Percentiles rank a stretch among this genome's conserved stretches.
Evolutionary conservation across 2,797 vertebrate genomes (phyloP).

Genomic region (Microctenopoma stevenorrisi): DNA sequence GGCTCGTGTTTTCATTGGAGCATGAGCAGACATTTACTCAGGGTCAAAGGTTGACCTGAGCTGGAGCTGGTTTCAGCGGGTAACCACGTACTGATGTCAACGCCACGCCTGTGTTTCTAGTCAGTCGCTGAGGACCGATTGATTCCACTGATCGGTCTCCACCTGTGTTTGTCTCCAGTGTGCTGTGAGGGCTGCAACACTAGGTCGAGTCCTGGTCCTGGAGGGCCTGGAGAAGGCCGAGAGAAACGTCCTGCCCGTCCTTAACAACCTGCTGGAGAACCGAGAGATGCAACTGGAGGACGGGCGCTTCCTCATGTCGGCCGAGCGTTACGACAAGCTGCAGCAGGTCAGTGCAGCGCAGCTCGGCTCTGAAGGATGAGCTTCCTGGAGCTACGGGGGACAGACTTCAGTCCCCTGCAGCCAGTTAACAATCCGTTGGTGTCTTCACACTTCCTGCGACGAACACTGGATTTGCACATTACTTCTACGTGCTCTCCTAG

Average conservation of each 20-base stretch:
- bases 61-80: background rate
- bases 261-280: conserved; percentile 98
- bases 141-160: background rate
- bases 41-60: conserved; percentile 24
- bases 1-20: conserved; percentile 28
- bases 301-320: conserved; percentile 96
- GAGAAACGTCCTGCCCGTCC: conserved; percentile 93
- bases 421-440: too few relatives aligned
- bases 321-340: conserved; percentile 94
- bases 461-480: conserved; percentile 25
- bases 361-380: background rate
- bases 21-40: conserved; percentile 10
- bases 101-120: background rate
- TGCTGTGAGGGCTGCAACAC: conserved; percentile 93
- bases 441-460: conserved; percentile 18
- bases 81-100: background rate
- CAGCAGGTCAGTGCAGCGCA: conserved; percentile 83
- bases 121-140: conserved; percentile 12
- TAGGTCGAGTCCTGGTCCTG: conserved; percentile 93
- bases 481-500: conserved; percentile 25
- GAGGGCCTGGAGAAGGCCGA: conserved; percentile 98
- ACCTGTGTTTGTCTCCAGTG: conserved; percentile 80
- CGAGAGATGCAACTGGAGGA: conserved; percentile 99
- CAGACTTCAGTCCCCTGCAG: background rate
- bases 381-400: background rate